Base-by-base conservation (phyloP, 2,888 invertebrate species). In the Pristionchus exspectatus region DNA sequence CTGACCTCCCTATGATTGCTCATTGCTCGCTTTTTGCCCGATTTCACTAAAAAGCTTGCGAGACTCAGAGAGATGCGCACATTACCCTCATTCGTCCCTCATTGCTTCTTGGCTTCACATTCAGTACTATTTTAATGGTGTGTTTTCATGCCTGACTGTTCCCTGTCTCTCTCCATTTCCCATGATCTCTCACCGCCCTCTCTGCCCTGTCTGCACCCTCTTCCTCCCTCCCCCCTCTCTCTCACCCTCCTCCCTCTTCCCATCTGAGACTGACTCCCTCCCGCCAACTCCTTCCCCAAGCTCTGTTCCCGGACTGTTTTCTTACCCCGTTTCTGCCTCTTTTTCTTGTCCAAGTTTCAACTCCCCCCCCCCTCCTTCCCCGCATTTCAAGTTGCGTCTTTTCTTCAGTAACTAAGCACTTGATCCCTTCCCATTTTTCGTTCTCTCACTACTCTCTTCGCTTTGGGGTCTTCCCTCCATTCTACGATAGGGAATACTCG, bases 101-200 rank as follows among this genome's bases (percentile, higher is more conserved):
- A 63, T 63, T 69, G 16, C 69, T 69, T 30, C 69, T 33, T 9
- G 44, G 69, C 69, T 14, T n/a, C 38, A 38, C 38, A 38, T 38
- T 38, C 66, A 69, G 69, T 69, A 69, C 69, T 69, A 69, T 69
- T 69, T 27, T 69, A 69, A 69, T 69, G 69, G 69, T 30, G 24
- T 59, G 30, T 69, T 69, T 69, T 74, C 74, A 33, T 74, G 38
- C 56, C 59, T 44, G 3, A 74, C 33, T n/a, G 27, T n/a, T 56
- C 54, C n/a, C 54, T 54, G 27, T 54, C 54, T 83, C 83, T 83
- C 83, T 83, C 83, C 21, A 50, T 54, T 83, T 56, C 83, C 30
- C 56, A n/a, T 83, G 83, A 50, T 50, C 50, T 56, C 83, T 83
- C 54, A 38, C 38, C 38, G 0, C 44, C 54, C 30, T 54, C 59